Evolutionary conservation across 2,797 vertebrate genomes (phyloP), one percentile per base, ranked within the genome.

Genomic region (Acanthurus lineatus): DNA sequence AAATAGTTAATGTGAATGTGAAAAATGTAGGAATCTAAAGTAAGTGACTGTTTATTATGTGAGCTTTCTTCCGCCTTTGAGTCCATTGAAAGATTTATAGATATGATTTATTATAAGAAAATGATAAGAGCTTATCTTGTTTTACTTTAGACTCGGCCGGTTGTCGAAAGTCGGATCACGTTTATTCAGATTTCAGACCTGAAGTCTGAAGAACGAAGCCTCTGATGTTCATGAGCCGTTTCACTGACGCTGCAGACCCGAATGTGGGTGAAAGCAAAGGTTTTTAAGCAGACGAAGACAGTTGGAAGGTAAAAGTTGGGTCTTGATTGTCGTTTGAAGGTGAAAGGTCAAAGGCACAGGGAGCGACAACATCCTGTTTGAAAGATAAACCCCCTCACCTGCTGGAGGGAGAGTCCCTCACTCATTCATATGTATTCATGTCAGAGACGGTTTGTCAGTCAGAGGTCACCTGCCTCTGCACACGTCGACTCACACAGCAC

Each of bases 331-430:
- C n/a, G 58, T 51, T 44, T 44, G 62, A 32, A 4, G 72, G 42
- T 76, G 45, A 84, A 69, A 76, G 77, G 76, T 69, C 69, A 48
- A 63, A 53, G 22, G 7, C 5, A 12, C 10, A 53, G 44, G 48
- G 22, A 44, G 48, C 0, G 7, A 53, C 11, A 5, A 19, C 65
- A 10, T 79, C 68, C 63, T 53, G 62, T 63, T 16, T 59, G 15
- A 62, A 9, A 9, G 25, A 44, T 65, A 52, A 83, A 73, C 64
- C 53, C n/a, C 0, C 2, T 81, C 74, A 73, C 80, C 82, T 58
- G 15, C 20, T 4, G 40, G 5, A 45, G 70, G 76, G 79, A 63
- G 35, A 56, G 56, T 20, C 76, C 79, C 70, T 9, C 49, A 0
- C 51, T 35, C 19, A 56, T 40, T 44, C 14, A 14, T 17, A 53